Evolutionary conservation across 2,888 invertebrate species (phyloP).

Genomic region (Pristionchus entomophagus): DNA sequence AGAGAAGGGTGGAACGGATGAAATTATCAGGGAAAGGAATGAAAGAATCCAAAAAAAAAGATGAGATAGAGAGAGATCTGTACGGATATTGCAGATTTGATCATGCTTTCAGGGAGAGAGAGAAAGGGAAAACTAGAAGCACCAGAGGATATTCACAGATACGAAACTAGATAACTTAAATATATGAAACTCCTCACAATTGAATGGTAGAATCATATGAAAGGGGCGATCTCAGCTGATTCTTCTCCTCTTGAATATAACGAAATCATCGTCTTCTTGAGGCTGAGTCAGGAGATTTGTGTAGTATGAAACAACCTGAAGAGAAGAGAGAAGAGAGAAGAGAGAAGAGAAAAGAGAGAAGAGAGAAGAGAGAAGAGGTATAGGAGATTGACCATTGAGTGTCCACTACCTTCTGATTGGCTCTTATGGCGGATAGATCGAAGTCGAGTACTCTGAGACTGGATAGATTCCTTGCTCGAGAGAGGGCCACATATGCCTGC

Average conservation of each 20-base stretch:
- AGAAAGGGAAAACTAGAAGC: neutral
- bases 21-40: neutral
- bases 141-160: neutral
- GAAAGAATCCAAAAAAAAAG: neutral
- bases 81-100: neutral
- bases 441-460: slow-evolving; percentile 61
- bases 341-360: too few relatives aligned
- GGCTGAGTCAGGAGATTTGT: neutral
- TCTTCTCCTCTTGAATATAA: slow-evolving; percentile 29
- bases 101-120: neutral
- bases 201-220: neutral
- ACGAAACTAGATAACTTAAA: neutral
- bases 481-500: slow-evolving; percentile 95
- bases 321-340: too few relatives aligned
- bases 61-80: too few relatives aligned
- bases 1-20: slow-evolving; percentile 12
- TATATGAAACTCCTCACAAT: neutral
- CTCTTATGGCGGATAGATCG: slow-evolving; percentile 58
- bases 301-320: slow-evolving; percentile 22
- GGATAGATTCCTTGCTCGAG: slow-evolving; percentile 88
- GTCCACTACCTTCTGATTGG: slow-evolving; percentile 59
- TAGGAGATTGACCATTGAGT: too few relatives aligned
- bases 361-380: too few relatives aligned
- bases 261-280: slow-evolving; percentile 31
- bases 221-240: neutral